Conservation (phyloP, 2,888 invertebrate species). For the Rutpela maculata region DNA sequence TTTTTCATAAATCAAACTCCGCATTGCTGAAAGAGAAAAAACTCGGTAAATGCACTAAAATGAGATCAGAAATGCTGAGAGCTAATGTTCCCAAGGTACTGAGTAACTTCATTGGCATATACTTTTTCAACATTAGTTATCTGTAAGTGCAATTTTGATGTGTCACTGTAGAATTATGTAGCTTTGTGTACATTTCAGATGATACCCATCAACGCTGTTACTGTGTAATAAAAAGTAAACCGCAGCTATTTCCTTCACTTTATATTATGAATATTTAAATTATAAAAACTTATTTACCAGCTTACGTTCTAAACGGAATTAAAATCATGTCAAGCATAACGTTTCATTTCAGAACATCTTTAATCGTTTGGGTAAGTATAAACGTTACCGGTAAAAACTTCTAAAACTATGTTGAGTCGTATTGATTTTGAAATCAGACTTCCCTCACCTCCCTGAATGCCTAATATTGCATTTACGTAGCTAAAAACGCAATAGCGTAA, state of each 20-base stretch:
- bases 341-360: neutral
- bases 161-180: neutral
- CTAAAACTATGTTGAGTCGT: neutral
- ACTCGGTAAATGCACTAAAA: neutral
- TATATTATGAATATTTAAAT: neutral
- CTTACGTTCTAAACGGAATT: neutral
- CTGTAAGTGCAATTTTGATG: neutral
- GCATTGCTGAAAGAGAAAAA: too few relatives aligned
- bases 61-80: neutral
- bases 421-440: slow-evolving; percentile 11
- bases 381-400: neutral
- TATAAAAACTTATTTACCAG: neutral
- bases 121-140: neutral
- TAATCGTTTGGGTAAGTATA: neutral
- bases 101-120: neutral
- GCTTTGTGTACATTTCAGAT: neutral
- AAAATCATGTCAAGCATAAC: slow-evolving; percentile 7
- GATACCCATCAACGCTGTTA: neutral
- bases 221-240: neutral
- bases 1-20: too few relatives aligned
- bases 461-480: slow-evolving; percentile 10
- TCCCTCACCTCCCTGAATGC: neutral
- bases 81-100: neutral
- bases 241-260: slow-evolving; percentile 7
- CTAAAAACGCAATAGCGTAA: slow-evolving; percentile 39